Conservation (phyloP, 1,140 invertebrate genomes). For the Drosophila persimilis region DNA sequence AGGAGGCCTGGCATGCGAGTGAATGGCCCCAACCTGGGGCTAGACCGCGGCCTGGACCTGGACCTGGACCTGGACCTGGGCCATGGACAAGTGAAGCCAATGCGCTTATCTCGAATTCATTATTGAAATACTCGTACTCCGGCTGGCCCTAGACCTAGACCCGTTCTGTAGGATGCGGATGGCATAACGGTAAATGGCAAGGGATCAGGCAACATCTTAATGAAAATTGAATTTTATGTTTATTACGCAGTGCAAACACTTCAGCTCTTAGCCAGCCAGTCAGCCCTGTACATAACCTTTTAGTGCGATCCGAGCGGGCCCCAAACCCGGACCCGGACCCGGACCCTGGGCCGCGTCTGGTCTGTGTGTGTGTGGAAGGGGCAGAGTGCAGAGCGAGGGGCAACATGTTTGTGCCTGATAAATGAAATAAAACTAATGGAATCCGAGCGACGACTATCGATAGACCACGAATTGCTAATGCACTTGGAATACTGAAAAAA, state of each 20-base stretch:
- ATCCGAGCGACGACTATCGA: slow-evolving; percentile 8
- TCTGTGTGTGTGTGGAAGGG: slow-evolving; percentile 17
- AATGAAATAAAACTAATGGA: slow-evolving; percentile 75
- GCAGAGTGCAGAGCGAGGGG: too few relatives aligned
- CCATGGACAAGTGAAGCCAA: slow-evolving; percentile 51
- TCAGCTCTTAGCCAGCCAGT: slow-evolving; percentile 29
- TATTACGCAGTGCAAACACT: slow-evolving; percentile 69
- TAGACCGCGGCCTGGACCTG: too few relatives aligned
- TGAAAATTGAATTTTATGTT: slow-evolving; percentile 81
- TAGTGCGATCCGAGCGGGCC: slow-evolving; percentile 28
- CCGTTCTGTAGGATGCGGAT: background rate
- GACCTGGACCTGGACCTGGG: background rate
- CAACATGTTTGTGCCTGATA: slow-evolving; percentile 65
- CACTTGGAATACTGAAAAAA: slow-evolving; percentile 26
- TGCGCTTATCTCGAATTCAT: slow-evolving; percentile 77
- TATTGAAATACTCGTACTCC: slow-evolving; percentile 71
- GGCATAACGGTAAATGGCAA: slow-evolving; percentile 63
- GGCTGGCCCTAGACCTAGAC: slow-evolving; percentile 38
- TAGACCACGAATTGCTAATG: slow-evolving; percentile 19
- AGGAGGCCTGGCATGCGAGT: slow-evolving; percentile 40
- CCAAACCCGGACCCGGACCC: too few relatives aligned
- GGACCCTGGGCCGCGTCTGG: slow-evolving; percentile 20
- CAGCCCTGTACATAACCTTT: slow-evolving; percentile 60
- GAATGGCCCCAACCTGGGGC: slow-evolving; percentile 51
- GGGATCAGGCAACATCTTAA: slow-evolving; percentile 76